Base-by-base conservation (phyloP, 2,888 invertebrate species). In the Ennomos fuscantarius region DNA sequence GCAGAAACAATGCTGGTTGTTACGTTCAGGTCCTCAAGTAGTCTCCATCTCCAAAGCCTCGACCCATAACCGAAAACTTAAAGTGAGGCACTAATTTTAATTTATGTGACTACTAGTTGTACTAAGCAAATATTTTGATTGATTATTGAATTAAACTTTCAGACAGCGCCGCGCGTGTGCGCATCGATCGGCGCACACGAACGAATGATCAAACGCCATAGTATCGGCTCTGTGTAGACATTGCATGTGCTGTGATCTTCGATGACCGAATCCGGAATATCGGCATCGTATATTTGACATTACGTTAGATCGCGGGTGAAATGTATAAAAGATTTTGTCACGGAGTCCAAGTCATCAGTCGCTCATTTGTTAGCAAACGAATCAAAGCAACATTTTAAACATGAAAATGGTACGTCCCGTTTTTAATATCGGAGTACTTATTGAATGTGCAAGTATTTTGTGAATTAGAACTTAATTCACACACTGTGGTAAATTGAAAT, bases 301-400 rank as follows among this genome's bases (percentile, higher is more conserved):
- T 87, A 85, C 81, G 82, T 79, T 87, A 87, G 81, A 78, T 72
- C 70, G 77, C 74, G 66, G 69, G 78, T 80, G 84, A 85, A 85
- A 84, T 86, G 86, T 90, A 90, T 91, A 90, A 84, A 90, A 90
- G 88, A 86, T 76, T 82, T 78, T 71, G 82, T 70, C 69, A 68
- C 74, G 66, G 73, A 55, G 69, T 70, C 62, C 72, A 66, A 64
- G 64, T 71, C 81, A 89, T 87, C 89, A 91, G 87, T 89, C 80
- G 85, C 81, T 79, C 81, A 79, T 80, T 79, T 80, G 82, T 65
- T 73, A 78, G 74, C 82, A 69, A 74, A 76, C 74, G 71, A 78
- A 78, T 65, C 74, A 77, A 77, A 79, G 72, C 71, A 76, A 82
- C 74, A 40, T 45, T 69, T 76, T 68, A 73, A 84, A 84, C 77